Percentiles rank a stretch among this genome's conserved stretches.
phyloP scores from a whole-genome alignment of 1,140 invertebrate genomes.

The Heliothis subflexa region DNA sequence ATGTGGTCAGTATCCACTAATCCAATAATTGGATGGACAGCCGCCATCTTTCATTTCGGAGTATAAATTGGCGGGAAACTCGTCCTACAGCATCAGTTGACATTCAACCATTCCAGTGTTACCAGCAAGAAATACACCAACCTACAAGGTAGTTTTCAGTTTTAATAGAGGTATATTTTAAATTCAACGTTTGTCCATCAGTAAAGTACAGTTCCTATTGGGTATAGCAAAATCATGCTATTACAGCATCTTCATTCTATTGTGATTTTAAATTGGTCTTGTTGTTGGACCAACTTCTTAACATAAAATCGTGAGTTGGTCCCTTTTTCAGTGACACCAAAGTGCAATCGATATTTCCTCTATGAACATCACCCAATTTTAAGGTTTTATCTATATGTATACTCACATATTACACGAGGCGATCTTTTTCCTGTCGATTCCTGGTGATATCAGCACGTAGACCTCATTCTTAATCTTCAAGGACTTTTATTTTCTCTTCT shows the following conservation, averaged over 20 bases:
- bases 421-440: background rate
- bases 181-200: background rate
- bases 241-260: too few relatives aligned
- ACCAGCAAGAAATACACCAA: slow-evolving; percentile 57
- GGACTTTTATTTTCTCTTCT: too few relatives aligned
- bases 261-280: too few relatives aligned
- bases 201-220: too few relatives aligned
- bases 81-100: slow-evolving; percentile 70
- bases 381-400: too few relatives aligned
- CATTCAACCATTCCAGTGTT: slow-evolving; percentile 60
- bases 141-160: slow-evolving; percentile 56
- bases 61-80: slow-evolving; percentile 77
- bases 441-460: background rate
- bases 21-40: slow-evolving; percentile 77
- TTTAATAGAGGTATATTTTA: background rate
- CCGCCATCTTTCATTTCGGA: slow-evolving; percentile 60
- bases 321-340: too few relatives aligned
- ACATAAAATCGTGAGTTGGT: too few relatives aligned
- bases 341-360: too few relatives aligned
- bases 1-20: slow-evolving; percentile 79
- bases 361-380: too few relatives aligned
- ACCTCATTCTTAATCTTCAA: background rate
- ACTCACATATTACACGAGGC: too few relatives aligned
- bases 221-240: background rate
- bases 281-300: too few relatives aligned